Conservation (phyloP, 1,140 invertebrate genomes). For the Sesamia nonagrioides region DNA sequence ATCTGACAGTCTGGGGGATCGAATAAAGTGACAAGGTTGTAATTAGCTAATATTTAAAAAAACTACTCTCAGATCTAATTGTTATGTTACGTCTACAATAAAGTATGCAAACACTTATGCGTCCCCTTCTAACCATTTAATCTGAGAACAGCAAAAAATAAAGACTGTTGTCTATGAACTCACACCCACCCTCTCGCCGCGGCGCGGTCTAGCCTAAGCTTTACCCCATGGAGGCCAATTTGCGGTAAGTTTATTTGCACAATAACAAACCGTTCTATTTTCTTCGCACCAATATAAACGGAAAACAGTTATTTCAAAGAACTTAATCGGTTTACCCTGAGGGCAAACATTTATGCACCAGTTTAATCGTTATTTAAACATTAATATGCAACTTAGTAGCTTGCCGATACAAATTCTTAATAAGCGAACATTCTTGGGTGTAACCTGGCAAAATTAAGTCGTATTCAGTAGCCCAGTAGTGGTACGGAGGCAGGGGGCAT, state of each 20-base stretch:
- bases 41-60: too few relatives aligned
- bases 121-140: background rate
- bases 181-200: constrained; percentile 8
- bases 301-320: constrained; percentile 10
- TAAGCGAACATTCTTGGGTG: constrained; percentile 51
- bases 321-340: constrained; percentile 22
- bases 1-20: too few relatives aligned
- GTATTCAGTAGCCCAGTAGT: constrained; percentile 15
- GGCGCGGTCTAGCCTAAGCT: background rate
- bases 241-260: constrained; percentile 1
- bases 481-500: background rate
- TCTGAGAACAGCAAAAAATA: background rate
- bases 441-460: constrained; percentile 47
- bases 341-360: background rate
- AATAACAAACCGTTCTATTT: constrained; percentile 12
- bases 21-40: too few relatives aligned
- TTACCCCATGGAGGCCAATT: constrained; percentile 1
- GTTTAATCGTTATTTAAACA: background rate
- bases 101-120: background rate
- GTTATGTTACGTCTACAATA: background rate
- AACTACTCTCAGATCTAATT: background rate
- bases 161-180: background rate
- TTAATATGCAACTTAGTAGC: constrained; percentile 15
- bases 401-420: constrained; percentile 51
- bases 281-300: background rate